Evolutionary conservation across 1,140 invertebrate genomes (phyloP).

Genomic region (Temnothorax curvispinosus): DNA sequence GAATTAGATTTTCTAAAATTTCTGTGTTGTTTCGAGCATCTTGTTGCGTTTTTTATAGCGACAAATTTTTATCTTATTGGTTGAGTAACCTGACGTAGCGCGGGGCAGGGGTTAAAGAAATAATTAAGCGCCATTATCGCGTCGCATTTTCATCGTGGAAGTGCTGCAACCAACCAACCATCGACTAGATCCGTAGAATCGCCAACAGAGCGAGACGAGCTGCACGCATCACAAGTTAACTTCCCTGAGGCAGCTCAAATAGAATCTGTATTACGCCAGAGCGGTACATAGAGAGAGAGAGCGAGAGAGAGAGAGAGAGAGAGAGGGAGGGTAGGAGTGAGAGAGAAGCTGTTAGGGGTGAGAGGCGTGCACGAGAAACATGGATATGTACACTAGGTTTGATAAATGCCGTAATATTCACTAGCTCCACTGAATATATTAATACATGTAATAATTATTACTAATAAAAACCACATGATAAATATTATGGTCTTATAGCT

Average conservation of each 20-base stretch:
- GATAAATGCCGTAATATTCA: constrained; percentile 34
- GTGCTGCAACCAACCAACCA: constrained; percentile 55
- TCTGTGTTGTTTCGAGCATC: not conserved
- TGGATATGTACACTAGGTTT: constrained; percentile 35
- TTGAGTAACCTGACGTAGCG: not conserved
- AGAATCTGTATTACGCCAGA: constrained; percentile 84
- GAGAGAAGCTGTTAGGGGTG: constrained; percentile 30
- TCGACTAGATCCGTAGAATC: constrained; percentile 71
- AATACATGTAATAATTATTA: not conserved
- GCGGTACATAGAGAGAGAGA: constrained; percentile 77
- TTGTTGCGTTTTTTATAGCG: not conserved
- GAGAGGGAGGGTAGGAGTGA: not conserved
- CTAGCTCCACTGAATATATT: not conserved
- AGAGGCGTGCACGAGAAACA: constrained; percentile 21
- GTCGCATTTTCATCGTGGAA: constrained; percentile 69
- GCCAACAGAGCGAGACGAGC: constrained; percentile 74
- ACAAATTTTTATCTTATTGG: not conserved
- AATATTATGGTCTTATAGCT: not conserved
- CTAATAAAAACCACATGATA: not conserved
- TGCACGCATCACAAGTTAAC: constrained; percentile 84
- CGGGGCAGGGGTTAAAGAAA: constrained; percentile 46
- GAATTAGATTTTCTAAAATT: not conserved
- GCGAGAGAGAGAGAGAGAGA: constrained; percentile 33
- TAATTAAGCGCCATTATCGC: constrained; percentile 52
- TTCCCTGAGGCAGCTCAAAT: constrained; percentile 85